A percentile compares a stretch with the other conserved stretches of the same genome.
phyloP scores from a whole-genome alignment of 2,797 vertebrate species.

The Megalops cyprinoides region DNA sequence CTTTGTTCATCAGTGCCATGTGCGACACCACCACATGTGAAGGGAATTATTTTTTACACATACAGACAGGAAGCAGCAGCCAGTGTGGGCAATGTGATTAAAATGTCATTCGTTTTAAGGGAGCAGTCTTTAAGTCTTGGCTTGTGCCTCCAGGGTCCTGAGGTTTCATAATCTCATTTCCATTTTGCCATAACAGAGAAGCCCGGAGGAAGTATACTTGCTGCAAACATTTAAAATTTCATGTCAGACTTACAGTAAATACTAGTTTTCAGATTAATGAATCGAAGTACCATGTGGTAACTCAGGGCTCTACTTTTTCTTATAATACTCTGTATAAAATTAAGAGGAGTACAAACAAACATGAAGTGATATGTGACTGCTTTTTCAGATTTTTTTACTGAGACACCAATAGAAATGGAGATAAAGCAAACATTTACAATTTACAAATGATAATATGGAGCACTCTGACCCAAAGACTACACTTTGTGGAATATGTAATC shows the following conservation, averaged over 20 bases:
- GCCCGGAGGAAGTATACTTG: slow-evolving; percentile 39
- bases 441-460: neutral
- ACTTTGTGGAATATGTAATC: neutral
- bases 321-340: slow-evolving; percentile 46
- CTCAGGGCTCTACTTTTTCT: slow-evolving; percentile 50
- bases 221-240: slow-evolving; percentile 77
- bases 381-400: neutral
- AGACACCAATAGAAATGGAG: neutral
- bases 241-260: slow-evolving; percentile 40
- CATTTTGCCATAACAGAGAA: too few relatives aligned
- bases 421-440: neutral
- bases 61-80: too few relatives aligned
- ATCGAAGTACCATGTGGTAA: slow-evolving; percentile 64
- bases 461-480: neutral
- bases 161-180: too few relatives aligned
- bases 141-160: too few relatives aligned
- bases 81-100: too few relatives aligned
- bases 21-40: too few relatives aligned
- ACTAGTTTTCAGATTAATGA: slow-evolving; percentile 67
- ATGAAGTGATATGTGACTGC: too few relatives aligned
- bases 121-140: too few relatives aligned
- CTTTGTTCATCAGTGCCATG: too few relatives aligned
- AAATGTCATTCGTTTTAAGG: too few relatives aligned
- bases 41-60: too few relatives aligned
- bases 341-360: too few relatives aligned